phyloP scores from a whole-genome alignment of 1,140 invertebrate species.

The Caerostris extrusa region DNA sequence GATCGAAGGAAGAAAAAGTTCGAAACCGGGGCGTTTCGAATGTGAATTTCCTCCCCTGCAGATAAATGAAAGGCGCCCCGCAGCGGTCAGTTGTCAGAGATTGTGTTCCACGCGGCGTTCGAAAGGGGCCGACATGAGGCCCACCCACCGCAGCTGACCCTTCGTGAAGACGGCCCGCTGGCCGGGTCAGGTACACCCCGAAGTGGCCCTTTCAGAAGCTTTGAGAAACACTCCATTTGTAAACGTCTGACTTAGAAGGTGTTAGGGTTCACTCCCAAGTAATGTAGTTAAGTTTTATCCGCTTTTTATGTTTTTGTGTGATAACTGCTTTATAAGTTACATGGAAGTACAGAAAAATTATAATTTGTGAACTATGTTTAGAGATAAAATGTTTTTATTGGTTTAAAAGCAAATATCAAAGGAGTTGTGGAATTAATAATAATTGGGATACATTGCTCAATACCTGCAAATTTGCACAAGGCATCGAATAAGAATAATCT shows the following conservation, averaged over 20 bases:
- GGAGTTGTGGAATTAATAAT: too few relatives aligned
- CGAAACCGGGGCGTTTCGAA: slow-evolving; percentile 1
- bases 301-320: not conserved
- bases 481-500: too few relatives aligned
- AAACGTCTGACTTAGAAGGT: not conserved
- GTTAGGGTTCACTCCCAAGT: not conserved
- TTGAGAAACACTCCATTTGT: not conserved
- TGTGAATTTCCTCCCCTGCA: not conserved
- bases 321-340: too few relatives aligned
- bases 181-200: not conserved
- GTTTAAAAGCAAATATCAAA: too few relatives aligned
- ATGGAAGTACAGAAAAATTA: too few relatives aligned
- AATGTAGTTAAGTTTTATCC: not conserved
- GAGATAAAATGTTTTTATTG: too few relatives aligned
- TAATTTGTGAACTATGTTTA: too few relatives aligned
- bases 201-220: not conserved
- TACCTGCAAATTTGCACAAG: too few relatives aligned
- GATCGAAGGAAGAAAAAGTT: not conserved
- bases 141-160: not conserved
- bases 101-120: not conserved
- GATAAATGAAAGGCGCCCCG: slow-evolving; percentile 3
- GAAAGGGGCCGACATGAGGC: slow-evolving; percentile 16
- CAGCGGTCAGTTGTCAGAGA: not conserved
- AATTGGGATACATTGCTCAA: too few relatives aligned
- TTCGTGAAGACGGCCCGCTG: not conserved